phyloP scores from a whole-genome alignment of 2,797 vertebrate species.

The Streptopelia turtur region DNA sequence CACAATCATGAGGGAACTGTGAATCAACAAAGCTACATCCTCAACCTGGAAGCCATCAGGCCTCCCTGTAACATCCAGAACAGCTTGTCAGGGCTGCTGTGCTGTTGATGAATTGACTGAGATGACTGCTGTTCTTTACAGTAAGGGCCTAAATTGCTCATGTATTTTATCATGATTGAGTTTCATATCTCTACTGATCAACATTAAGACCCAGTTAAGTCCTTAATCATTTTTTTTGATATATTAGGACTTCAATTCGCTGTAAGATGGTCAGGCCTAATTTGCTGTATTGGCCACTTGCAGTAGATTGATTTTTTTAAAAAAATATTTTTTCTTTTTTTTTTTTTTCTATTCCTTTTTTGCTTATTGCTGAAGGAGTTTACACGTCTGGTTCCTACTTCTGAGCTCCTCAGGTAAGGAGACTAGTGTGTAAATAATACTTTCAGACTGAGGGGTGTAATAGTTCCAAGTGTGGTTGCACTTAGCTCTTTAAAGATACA shows the following conservation, averaged over 20 bases:
- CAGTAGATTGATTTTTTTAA: neutral
- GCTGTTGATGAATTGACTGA: neutral
- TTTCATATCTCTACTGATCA: neutral
- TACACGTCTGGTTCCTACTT: neutral
- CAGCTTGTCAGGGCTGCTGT: neutral
- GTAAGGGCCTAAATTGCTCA: neutral
- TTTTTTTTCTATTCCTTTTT: neutral
- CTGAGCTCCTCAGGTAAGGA: neutral
- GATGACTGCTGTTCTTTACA: neutral
- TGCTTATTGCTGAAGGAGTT: neutral
- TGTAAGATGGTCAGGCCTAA: neutral
- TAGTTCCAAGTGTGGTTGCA: neutral
- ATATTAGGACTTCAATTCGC: neutral
- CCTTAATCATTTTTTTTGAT: neutral
- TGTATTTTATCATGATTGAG: constrained; percentile 2
- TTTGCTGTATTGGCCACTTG: neutral
- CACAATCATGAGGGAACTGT: neutral
- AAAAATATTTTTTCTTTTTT: no score
- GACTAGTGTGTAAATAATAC: neutral
- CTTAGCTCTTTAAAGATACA: neutral
- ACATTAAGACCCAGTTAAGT: neutral
- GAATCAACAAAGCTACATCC: neutral
- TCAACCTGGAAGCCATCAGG: neutral
- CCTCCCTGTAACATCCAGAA: neutral
- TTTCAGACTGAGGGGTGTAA: neutral